Percentiles rank a stretch among this genome's conserved stretches.
Conservation (phyloP, 2,888 invertebrate species). For the Amphipyra tragopoginis region DNA sequence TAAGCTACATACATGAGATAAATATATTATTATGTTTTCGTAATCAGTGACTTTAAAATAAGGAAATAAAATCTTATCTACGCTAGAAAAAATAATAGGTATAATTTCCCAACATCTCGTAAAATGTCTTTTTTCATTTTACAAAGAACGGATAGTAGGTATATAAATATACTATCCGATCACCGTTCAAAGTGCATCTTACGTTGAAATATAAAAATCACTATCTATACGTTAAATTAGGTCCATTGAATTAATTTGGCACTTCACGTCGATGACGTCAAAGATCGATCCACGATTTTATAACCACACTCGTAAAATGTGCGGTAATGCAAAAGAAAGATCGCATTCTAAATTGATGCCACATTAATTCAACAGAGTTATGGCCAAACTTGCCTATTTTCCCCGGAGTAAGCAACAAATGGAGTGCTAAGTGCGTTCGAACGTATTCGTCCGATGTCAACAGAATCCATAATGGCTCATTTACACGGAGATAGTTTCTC, state of each 20-base stretch:
- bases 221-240: conserved; percentile 10
- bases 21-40: conserved; percentile 20
- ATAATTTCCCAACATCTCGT: conserved; percentile 9
- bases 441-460: background rate
- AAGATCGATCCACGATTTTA: background rate
- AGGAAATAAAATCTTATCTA: conserved; percentile 19
- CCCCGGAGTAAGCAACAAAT: conserved; percentile 36
- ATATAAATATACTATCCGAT: conserved; percentile 34
- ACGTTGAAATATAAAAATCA: conserved; percentile 35
- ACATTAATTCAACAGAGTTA: conserved; percentile 21
- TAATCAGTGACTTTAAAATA: conserved; percentile 17
- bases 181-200: conserved; percentile 48
- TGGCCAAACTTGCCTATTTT: background rate
- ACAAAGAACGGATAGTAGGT: conserved; percentile 4
- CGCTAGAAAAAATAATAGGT: conserved; percentile 10
- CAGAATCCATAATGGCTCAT: no score
- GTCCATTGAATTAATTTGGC: conserved; percentile 14
- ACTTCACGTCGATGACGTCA: background rate
- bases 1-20: conserved; percentile 15
- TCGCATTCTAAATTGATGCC: background rate
- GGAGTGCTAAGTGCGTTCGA: background rate
- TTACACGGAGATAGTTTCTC: no score
- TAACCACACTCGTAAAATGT: background rate
- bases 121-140: conserved; percentile 20
- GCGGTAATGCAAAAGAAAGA: background rate